Evolutionary conservation across 2,888 invertebrate genomes (phyloP), one percentile per base, ranked within the genome.

Genomic region (Acronicta aceris): DNA sequence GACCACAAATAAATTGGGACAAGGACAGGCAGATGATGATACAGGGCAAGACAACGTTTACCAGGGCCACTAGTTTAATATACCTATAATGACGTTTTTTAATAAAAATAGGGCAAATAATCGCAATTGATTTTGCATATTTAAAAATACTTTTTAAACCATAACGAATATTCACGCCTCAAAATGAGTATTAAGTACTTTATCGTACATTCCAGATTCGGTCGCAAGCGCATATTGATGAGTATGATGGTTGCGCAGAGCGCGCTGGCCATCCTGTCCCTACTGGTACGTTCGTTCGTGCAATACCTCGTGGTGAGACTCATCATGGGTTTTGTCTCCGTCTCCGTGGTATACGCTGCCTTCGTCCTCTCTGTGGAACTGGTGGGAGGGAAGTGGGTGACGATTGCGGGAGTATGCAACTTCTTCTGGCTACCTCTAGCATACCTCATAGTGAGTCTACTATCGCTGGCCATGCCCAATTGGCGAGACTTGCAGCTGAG

Each of bases 321-420:
- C 5, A 81, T 97, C 4, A 95, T 97, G 85, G 98, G 98, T 0
- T 96, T 97, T 74, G 96, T 97, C 13, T 97, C 97, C 0, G 97
- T 97, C n/a, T 97, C 97, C 16, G 96, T 97, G 49, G 97, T 97
- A 25, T 97, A 97, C 86, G 96, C 97, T 41, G 97, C 97, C 27
- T 97, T 98, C 78, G 97, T 98, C 7, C 92, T 98, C 38, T 96
- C 97, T 40, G 97, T 97, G 76, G 97, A 97, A 86, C 91, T 97
- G 57, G 97, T 97, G 5, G 97, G 97, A 42, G 97, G 97, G 2
- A 96, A 96, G 76, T 97, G 97, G 97, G 95, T 97, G 65, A 97
- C 97, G 4, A 96, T 97, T 59, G 96, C 97, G 2, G 97, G 97
- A 57, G 97, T 97, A 63, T 97, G 97, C 77, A 97, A 97, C 87